phyloP scores from a whole-genome alignment of 2,113 vertebrate genomes.

The Myotis davidii region DNA sequence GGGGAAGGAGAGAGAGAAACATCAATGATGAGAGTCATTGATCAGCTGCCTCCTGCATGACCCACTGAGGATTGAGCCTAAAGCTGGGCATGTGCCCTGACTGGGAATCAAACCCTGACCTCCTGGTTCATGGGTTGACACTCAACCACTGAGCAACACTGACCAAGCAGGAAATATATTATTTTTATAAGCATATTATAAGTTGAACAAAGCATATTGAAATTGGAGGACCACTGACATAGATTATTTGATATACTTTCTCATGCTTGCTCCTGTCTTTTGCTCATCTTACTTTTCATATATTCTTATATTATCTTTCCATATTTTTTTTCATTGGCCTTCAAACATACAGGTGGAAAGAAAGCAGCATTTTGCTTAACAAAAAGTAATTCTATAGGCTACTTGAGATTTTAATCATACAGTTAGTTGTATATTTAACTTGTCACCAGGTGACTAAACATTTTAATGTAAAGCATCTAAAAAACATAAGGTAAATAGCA shows the following conservation, averaged over 20 bases:
- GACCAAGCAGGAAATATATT: neutral
- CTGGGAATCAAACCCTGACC: no score
- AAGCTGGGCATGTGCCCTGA: no score
- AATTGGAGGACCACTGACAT: neutral
- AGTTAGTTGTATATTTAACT: neutral
- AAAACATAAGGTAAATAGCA: neutral
- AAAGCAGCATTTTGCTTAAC: neutral
- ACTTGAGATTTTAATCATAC: neutral
- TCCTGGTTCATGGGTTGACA: no score
- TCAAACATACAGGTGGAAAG: neutral
- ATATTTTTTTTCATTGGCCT: neutral
- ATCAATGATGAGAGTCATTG: no score
- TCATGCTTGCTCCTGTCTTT: neutral
- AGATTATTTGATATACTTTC: neutral
- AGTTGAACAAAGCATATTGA: neutral
- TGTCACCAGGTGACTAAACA: neutral
- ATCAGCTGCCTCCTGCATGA: no score
- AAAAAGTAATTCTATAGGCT: neutral
- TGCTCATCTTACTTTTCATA: neutral
- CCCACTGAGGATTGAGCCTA: no score
- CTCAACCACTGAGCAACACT: no score
- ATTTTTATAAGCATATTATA: neutral
- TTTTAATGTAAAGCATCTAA: neutral
- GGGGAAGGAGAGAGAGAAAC: no score
- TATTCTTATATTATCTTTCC: neutral